A percentile compares a stretch with the other conserved stretches of the same genome.
These are phyloP conservation scores for Dendrocincla fuliginosa DNA, from an alignment of 2,797 vertebrate species.

Conservation along the genomic window DNA sequence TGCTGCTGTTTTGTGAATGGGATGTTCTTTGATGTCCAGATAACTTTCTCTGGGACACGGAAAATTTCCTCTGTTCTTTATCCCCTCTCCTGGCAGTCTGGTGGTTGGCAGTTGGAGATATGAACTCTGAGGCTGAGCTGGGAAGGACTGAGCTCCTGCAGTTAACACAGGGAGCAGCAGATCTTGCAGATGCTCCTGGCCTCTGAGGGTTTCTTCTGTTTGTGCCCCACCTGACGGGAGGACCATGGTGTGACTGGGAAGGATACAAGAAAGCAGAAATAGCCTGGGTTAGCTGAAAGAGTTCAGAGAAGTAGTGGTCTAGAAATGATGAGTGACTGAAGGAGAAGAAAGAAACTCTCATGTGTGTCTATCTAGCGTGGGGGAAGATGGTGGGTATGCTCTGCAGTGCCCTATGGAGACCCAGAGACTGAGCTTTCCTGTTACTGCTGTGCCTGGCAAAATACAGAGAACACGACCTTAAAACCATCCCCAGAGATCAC, in stretches of 20 bases:
- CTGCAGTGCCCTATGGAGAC: not conserved
- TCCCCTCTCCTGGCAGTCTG: not conserved
- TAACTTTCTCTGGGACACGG: slow-evolving; percentile 32
- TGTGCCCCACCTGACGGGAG: not conserved
- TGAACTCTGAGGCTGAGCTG: not conserved
- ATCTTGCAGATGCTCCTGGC: not conserved
- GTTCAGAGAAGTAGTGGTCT: not conserved
- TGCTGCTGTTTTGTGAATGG: slow-evolving; percentile 42
- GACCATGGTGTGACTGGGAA: not conserved
- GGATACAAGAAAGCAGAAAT: not conserved
- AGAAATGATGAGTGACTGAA: not conserved
- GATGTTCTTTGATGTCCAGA: slow-evolving; percentile 45
- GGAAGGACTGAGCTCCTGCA: not conserved
- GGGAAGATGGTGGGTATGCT: not conserved
- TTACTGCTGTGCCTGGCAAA: rapidly evolving
- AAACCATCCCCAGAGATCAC: not conserved
- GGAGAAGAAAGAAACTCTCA: not conserved
- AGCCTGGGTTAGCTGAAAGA: not conserved
- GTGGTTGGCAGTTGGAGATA: not conserved
- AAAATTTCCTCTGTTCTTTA: not conserved
- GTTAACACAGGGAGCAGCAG: not conserved
- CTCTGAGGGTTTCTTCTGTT: not conserved
- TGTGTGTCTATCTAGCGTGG: not conserved
- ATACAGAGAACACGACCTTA: not conserved
- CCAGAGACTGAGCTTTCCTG: rapidly evolving